These are phyloP conservation scores for Globia sparganii DNA, from an alignment of 2,888 invertebrate species.

Conservation along the genomic window DNA sequence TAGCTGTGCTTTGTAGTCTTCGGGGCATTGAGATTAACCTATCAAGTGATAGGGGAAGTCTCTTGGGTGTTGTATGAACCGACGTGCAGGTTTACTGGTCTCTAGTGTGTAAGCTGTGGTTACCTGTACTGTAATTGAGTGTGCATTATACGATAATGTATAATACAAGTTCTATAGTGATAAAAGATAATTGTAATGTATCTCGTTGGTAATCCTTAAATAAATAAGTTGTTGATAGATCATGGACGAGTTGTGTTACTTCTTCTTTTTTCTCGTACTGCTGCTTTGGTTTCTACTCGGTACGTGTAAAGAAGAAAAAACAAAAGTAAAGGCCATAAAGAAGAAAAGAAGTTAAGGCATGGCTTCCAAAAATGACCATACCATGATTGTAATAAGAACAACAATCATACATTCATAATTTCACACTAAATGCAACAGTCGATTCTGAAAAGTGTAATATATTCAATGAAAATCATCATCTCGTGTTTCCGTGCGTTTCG, in stretches of 20 bases:
- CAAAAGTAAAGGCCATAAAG: neutral
- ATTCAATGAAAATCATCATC: conserved; percentile 32
- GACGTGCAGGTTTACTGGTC: conserved; percentile 1
- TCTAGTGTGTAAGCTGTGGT: too few relatives aligned
- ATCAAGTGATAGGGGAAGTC: conserved; percentile 27
- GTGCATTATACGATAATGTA: too few relatives aligned
- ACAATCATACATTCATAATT: neutral
- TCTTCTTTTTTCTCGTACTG: too few relatives aligned
- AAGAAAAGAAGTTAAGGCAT: neutral
- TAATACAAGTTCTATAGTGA: too few relatives aligned
- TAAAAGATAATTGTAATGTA: too few relatives aligned
- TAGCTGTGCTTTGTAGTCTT: conserved; percentile 15
- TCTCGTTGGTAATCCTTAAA: too few relatives aligned
- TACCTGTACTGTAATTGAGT: too few relatives aligned
- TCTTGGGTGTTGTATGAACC: conserved; percentile 15
- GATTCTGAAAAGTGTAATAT: conserved; percentile 7
- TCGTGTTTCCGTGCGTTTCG: conserved; percentile 19
- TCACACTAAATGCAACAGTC: neutral
- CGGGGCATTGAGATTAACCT: conserved; percentile 15
- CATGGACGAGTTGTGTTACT: neutral
- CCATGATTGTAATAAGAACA: neutral
- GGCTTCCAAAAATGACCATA: neutral
- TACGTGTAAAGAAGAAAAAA: neutral
- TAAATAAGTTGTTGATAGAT: conserved; percentile 20
- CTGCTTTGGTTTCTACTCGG: neutral